Base-by-base conservation (phyloP, 2,797 vertebrate genomes). In the Pogoniulus pusillus region DNA sequence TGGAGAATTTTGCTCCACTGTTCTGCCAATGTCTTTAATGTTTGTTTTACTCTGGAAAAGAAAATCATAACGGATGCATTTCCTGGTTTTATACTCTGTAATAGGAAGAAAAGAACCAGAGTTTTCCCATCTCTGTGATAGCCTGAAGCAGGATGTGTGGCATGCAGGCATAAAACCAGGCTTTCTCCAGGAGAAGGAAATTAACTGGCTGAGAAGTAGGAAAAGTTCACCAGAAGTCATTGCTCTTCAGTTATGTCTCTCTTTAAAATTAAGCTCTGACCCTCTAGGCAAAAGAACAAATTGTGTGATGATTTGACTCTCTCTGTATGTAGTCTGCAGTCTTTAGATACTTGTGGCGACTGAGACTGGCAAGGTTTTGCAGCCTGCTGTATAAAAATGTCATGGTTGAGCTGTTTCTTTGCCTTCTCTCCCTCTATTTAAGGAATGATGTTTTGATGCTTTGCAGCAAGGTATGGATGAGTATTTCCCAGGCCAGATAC, bases 41-140 rank as follows among this genome's bases (percentile, higher is more conserved):
- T 84, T 94, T 92, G 69, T 72, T 92, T 91, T 65, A 91, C 59
- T 83, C 30, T 72, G 91, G 9, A 90, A 85, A 90, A 75, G 74
- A 90, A 75, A 74, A 8, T 51, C 51, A 8, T 65, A 92, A 65
- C 41, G 47, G 87, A 95, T 93, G 72, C 77, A 59, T 94, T 94
- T 95, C 91, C 93, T 93, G 85, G 55, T 87, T 95, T 87, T 77
- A 73, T 89, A 57, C n/a, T 76, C 71, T 80, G 43, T 71, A 82
- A 69, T 78, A 93, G 65, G 90, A 94, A 94, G 63, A 93, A 89
- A 90, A 59, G 63, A 95, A 75, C 83, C 37, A 72, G 27, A 34
- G 26, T 90, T 85, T 92, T 92, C 83, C 62, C 65, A 72, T 91
- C 65, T 86, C 14, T 2, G 59, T 2, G 16, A 80, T 22, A 74